A percentile compares a stretch with the other conserved stretches of the same genome.
Evolutionary conservation across 2,113 vertebrate species (phyloP).

Genomic region (Thomomys bottae): DNA sequence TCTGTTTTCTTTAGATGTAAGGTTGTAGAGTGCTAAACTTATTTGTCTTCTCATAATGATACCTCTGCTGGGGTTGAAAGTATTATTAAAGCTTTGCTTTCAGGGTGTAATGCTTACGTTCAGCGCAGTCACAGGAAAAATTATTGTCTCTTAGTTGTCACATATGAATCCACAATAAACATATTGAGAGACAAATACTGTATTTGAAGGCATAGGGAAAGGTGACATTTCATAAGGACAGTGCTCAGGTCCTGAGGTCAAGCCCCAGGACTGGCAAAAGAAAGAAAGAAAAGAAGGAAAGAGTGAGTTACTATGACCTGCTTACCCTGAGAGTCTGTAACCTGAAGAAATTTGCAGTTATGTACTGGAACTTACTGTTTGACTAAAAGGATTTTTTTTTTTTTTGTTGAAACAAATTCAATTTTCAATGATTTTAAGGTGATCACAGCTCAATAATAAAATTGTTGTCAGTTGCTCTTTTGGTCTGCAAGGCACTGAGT

Average conservation of each 20-base stretch:
- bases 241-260: too few species aligned
- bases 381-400: conserved; percentile 7
- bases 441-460: not conserved
- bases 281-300: too few species aligned
- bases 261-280: too few species aligned
- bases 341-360: not conserved
- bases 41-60: not conserved
- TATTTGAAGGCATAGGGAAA: not conserved
- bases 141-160: not conserved
- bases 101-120: not conserved
- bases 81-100: conserved; percentile 16
- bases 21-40: not conserved
- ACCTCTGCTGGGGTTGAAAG: not conserved
- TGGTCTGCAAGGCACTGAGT: not conserved
- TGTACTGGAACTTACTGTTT: not conserved
- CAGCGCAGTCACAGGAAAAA: not conserved
- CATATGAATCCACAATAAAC: not conserved
- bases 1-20: not conserved
- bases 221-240: not conserved
- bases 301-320: not conserved
- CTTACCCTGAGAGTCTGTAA: not conserved
- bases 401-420: not conserved
- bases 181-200: not conserved
- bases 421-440: conserved; percentile 13
- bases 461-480: not conserved